Base-by-base conservation (phyloP, 2,113 vertebrate species). In the Diglossa brunneiventris region DNA sequence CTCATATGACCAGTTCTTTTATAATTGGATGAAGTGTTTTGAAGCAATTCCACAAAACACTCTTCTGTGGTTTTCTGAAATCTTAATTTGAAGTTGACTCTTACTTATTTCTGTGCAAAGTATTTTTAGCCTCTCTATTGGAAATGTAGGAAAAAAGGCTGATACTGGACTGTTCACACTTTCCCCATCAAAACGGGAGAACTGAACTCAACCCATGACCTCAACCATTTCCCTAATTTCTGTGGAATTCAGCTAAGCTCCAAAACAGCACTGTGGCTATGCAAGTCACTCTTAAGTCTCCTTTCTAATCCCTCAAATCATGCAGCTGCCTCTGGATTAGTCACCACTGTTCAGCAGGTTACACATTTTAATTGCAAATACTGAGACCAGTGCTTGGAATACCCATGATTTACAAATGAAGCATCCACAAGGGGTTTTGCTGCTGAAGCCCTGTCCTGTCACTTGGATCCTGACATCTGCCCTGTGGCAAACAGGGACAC, bases 321-420 rank as follows among this genome's bases (percentile, higher is more conserved):
- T 10, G 41, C 26, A 44, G 82, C 72, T 90, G 63, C 75, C 66
- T 64, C 55, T 53, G 93, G 88, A 96, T 93, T 89, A 96, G 83
- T 1, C 4, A 7, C 53, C 33, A 37, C 35, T 27, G 27, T 44
- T 93, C 10, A 63, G 59, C 75, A 42, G 28, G 59, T 49, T n/a
- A 23, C 13, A 61, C 35, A 13, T 39, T 59, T 24, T 11, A 81
- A 63, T 6, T 31, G 37, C 42, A 74, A 50, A 37, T 9, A 7
- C 7, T 6, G 50, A 42, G 84, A 22, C 22, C 21, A 2, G 31
- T 2, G 15, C 1, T 88, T 37, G 37, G 42, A 44, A 41, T 0
- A 21, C 1, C 44, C 44, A 17, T 0, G 8, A 63, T 0, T 49
- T n/a, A 6, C 59, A 72, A 11, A 28, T 1, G 30, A 44, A 63